These are phyloP conservation scores for Euproctis similis DNA, from an alignment of 2,888 invertebrate genomes.

Conservation along the genomic window DNA sequence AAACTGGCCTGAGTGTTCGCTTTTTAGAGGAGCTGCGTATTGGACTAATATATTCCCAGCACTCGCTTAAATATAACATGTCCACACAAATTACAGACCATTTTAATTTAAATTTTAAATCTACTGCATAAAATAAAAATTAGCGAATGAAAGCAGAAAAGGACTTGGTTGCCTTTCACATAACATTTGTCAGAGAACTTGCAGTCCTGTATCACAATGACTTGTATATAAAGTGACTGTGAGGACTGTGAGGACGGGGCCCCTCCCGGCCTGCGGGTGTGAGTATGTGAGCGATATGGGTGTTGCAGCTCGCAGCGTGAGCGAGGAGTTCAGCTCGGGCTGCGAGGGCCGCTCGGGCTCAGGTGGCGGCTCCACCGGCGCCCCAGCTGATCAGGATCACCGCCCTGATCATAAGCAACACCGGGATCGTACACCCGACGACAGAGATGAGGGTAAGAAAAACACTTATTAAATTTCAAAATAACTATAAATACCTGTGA, in stretches of 20 bases:
- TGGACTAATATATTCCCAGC: conserved; percentile 12
- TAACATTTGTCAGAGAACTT: neutral
- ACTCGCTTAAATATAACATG: conserved; percentile 18
- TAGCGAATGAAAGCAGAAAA: neutral
- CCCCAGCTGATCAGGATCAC: conserved; percentile 66
- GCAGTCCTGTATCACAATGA: neutral
- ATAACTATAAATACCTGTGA: no score
- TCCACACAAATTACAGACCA: conserved; percentile 5
- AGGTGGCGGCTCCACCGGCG: conserved; percentile 72
- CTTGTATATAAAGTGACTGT: neutral
- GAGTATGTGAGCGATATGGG: conserved; percentile 55
- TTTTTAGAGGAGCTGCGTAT: conserved; percentile 15
- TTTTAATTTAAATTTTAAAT: conserved; percentile 2
- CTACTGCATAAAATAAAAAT: no score
- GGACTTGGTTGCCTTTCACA: neutral
- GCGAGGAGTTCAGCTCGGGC: conserved; percentile 97
- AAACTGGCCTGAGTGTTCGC: conserved; percentile 16
- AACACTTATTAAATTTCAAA: no score
- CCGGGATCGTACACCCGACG: conserved; percentile 89
- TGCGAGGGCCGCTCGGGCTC: conserved; percentile 96
- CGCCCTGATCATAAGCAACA: conserved; percentile 71
- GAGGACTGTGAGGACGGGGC: conserved; percentile 3
- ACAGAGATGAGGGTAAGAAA: conserved; percentile 89
- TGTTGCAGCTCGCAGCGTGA: conserved; percentile 92
- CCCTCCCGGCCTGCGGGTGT: conserved; percentile 41